phyloP scores from a whole-genome alignment of 2,888 invertebrate species.

The Eupeodes latifasciatus region DNA sequence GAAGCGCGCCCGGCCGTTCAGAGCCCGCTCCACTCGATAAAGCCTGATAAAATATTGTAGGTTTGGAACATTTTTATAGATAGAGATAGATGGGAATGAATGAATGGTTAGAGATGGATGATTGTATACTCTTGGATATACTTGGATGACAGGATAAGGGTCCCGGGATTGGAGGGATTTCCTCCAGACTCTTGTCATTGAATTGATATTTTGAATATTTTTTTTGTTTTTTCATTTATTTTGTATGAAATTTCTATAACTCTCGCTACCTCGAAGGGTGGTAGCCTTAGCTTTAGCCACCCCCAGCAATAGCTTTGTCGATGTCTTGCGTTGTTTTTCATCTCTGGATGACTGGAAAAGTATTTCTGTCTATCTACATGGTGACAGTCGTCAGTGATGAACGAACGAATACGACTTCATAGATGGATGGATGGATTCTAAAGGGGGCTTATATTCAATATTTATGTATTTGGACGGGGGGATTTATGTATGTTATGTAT shows the following conservation, averaged over 20 bases:
- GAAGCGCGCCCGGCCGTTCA: too few species aligned
- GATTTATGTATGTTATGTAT: background rate
- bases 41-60: background rate
- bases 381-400: conserved; percentile 35
- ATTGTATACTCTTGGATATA: conserved; percentile 4
- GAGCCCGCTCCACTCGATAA: background rate
- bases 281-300: too few species aligned
- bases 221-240: conserved; percentile 1
- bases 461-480: background rate
- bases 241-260: conserved; percentile 17
- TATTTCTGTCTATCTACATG: conserved; percentile 25
- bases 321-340: conserved; percentile 27
- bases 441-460: conserved; percentile 9
- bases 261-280: background rate
- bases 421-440: conserved; percentile 3
- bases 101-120: conserved; percentile 21
- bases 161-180: conserved; percentile 1
- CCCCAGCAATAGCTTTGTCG: conserved; percentile 3
- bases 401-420: background rate
- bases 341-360: background rate
- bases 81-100: conserved; percentile 12
- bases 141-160: conserved; percentile 19
- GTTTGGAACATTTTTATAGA: background rate
- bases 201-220: conserved; percentile 50
- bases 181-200: conserved; percentile 52